Evolutionary conservation across 2,888 invertebrate species (phyloP).

Genomic region (Ischnura elegans): DNA sequence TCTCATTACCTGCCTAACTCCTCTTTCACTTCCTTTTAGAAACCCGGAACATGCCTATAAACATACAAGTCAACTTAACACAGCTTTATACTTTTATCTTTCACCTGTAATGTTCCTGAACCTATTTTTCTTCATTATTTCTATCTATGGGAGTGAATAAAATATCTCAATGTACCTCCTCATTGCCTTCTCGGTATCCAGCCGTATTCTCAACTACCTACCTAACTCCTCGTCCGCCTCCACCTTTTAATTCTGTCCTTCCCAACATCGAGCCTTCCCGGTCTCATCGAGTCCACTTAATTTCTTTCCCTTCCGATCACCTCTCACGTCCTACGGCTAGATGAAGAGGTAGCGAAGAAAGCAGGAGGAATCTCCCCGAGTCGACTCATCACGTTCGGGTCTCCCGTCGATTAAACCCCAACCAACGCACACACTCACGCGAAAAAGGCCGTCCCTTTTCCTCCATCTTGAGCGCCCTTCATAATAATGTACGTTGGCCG

Average conservation of each 20-base stretch:
- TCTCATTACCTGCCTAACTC: not conserved
- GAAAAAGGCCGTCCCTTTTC: not conserved
- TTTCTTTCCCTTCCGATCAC: not conserved
- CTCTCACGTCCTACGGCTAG: not conserved
- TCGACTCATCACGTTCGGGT: not conserved
- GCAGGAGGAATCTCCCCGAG: not conserved
- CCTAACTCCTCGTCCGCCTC: not conserved
- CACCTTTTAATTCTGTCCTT: not conserved
- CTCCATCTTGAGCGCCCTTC: not conserved
- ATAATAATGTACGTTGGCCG: not conserved
- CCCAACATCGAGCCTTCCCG: not conserved
- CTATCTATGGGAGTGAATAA: too few relatives aligned
- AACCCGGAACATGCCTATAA: too few relatives aligned
- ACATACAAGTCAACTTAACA: too few relatives aligned
- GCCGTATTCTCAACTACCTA: not conserved
- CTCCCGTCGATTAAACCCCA: not conserved
- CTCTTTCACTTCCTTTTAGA: not conserved
- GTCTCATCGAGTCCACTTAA: not conserved
- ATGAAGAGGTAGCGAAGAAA: not conserved
- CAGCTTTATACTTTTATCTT: too few relatives aligned
- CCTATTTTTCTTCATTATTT: too few relatives aligned
- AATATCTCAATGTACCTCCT: not conserved
- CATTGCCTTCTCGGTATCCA: not conserved
- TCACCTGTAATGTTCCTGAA: too few relatives aligned
- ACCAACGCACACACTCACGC: not conserved